Evolutionary conservation across 2,888 invertebrate genomes (phyloP), one percentile per base, ranked within the genome.

Genomic region (Candidula unifasciata): DNA sequence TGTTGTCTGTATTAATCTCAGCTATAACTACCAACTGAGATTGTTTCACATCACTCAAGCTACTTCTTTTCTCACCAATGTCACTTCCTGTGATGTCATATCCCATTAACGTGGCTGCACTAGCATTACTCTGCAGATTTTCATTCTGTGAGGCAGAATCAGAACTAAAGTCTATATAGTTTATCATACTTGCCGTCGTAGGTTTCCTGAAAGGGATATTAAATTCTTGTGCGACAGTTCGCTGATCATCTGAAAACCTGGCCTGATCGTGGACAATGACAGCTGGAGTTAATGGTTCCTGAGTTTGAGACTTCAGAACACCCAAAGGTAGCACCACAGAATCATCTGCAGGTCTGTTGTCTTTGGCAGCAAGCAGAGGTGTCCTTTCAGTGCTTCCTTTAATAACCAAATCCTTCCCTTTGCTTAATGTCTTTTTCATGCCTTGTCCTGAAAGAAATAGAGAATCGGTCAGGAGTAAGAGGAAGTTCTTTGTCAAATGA

Each of bases 101-200:
- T n/a, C 24, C 44, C 18, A 57, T 33, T 57, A 81, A 73, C 35
- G 37, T 81, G 37, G 37, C 74, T 60, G 82, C 73, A 24, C 74
- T 82, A 37, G 82, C 37, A 0, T 73, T 33, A 16, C 16, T n/a
- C 44, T 68, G 66, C 27, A 24, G 2, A 64, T 57, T 64, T 74
- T 82, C 74, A 37, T 71, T n/a, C n/a, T 74, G 82, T 33, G 33
- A 30, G 27, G 89, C 89, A n/a, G 86, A 44, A 82, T 89, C 89
- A n/a, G 87, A 85, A 57, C 88, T 88, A 69, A 90, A 89, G 54
- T 89, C 90, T 5, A 88, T 80, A 73, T 87, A 90, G 80, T 90
- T 91, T 68, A 89, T 89, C 90, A 90, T 89, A 80, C 90, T 91
- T 35, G 89, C 84, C n/a, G 91, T 87, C 0, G 82, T 84, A 37